Conservation (phyloP, 2,113 vertebrate genomes). For the Onychorhynchus coronatus region DNA sequence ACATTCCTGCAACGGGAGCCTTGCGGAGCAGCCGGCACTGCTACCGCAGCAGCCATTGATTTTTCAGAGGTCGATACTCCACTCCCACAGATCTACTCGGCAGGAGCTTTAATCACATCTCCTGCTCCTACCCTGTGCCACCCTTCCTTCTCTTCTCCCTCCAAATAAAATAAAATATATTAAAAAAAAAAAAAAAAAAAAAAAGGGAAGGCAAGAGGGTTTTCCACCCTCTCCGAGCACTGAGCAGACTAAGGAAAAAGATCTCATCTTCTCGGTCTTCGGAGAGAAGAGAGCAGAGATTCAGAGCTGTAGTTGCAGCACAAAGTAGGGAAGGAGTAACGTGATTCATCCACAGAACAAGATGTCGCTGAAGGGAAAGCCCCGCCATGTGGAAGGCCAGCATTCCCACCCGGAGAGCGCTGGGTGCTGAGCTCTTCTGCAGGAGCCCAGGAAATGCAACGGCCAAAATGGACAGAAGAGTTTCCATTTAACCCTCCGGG, state of each 20-base stretch:
- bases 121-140: conserved; percentile 64
- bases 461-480: neutral
- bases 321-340: neutral
- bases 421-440: neutral
- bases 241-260: neutral
- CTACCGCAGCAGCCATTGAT: conserved; percentile 76
- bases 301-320: neutral
- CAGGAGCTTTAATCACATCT: conserved; percentile 75
- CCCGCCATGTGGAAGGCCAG: neutral
- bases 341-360: conserved; percentile 20
- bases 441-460: neutral
- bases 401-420: neutral
- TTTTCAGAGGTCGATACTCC: conserved; percentile 76
- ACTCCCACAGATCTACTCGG: conserved; percentile 73
- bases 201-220: neutral
- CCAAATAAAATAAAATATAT: conserved; percentile 16
- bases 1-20: conserved; percentile 60
- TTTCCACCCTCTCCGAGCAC: neutral
- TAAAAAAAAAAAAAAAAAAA: neutral
- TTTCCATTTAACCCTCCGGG: neutral
- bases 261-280: neutral
- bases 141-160: conserved; percentile 25
- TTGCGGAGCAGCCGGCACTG: conserved; percentile 25
- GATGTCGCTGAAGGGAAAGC: conserved; percentile 30
- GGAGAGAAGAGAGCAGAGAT: conserved; percentile 12